Percentiles rank a stretch among this genome's conserved stretches.
phyloP scores from a whole-genome alignment of 2,888 invertebrate species.

The Atrina japonica region DNA sequence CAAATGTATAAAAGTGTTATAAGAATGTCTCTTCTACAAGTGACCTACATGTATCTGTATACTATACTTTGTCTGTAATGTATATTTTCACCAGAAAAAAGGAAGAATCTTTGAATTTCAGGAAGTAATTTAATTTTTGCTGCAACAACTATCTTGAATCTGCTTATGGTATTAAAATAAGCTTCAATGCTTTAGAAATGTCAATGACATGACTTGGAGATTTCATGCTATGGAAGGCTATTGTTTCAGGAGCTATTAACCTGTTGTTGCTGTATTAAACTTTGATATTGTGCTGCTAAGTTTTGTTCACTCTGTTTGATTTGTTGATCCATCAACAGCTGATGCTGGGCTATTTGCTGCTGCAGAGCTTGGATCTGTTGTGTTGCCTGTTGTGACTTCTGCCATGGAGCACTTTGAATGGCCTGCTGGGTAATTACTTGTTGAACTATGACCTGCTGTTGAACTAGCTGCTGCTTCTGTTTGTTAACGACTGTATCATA shows the following conservation, averaged over 20 bases:
- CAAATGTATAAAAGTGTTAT: no score
- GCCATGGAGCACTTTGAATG: slow-evolving; percentile 71
- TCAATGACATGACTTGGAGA: no score
- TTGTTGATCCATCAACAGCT: slow-evolving; percentile 81
- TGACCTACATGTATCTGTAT: no score
- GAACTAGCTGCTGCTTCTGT: slow-evolving; percentile 75
- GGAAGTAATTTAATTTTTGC: no score
- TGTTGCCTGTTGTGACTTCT: slow-evolving; percentile 47
- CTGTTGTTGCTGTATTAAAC: slow-evolving; percentile 91
- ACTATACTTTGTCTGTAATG: no score
- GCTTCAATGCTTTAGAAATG: no score
- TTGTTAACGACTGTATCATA: slow-evolving; percentile 36
- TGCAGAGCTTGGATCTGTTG: slow-evolving; percentile 91
- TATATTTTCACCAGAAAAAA: no score
- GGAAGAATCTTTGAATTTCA: no score
- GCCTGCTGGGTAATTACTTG: slow-evolving; percentile 73
- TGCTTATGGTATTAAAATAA: not conserved
- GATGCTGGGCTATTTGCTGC: slow-evolving; percentile 81
- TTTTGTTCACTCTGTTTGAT: slow-evolving; percentile 97
- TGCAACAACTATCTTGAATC: not conserved
- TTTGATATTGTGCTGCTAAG: slow-evolving; percentile 96
- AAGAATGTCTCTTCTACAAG: no score
- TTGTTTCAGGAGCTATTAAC: slow-evolving; percentile 82
- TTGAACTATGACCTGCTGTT: slow-evolving; percentile 72
- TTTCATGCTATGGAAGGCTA: no score